A percentile compares a stretch with the other conserved stretches of the same genome.
phyloP scores from a whole-genome alignment of 2,113 vertebrate species.

The Verasper variegatus region DNA sequence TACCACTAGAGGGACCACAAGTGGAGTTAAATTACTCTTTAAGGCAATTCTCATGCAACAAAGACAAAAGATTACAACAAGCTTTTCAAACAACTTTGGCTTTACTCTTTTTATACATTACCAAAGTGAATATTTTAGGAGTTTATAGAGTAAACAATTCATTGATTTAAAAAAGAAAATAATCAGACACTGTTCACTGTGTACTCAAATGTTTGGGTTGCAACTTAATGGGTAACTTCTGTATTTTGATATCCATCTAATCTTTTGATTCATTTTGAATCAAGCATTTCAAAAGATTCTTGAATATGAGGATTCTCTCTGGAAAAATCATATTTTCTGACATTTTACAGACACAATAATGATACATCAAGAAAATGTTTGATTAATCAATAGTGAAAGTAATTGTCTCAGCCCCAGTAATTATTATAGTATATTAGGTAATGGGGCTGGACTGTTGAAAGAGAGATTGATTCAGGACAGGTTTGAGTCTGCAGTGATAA shows the following conservation, averaged over 20 bases:
- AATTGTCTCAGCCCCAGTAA: neutral
- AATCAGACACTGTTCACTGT: too few species aligned
- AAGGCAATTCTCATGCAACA: too few species aligned
- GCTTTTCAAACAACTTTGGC: neutral
- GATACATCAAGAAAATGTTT: too few species aligned
- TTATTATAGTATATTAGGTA: conserved; percentile 1
- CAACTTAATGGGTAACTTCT: neutral
- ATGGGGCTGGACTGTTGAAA: neutral
- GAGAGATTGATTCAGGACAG: neutral
- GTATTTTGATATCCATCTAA: neutral
- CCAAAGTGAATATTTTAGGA: too few species aligned
- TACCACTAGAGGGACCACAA: too few species aligned
- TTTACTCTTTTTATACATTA: neutral
- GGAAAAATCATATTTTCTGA: neutral
- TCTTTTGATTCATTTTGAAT: too few species aligned
- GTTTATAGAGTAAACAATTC: too few species aligned
- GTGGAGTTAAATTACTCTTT: too few species aligned
- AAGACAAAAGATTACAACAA: too few species aligned
- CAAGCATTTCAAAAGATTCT: neutral
- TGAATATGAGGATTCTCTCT: neutral
- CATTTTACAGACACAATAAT: neutral
- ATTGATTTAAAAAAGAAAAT: too few species aligned
- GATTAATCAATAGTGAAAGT: too few species aligned
- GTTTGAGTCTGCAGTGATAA: neutral
- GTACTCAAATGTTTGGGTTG: too few species aligned